Percentiles rank a stretch among this genome's conserved stretches.
phyloP scores from a whole-genome alignment of 2,888 invertebrate genomes.

The Sesia bembeciformis region DNA sequence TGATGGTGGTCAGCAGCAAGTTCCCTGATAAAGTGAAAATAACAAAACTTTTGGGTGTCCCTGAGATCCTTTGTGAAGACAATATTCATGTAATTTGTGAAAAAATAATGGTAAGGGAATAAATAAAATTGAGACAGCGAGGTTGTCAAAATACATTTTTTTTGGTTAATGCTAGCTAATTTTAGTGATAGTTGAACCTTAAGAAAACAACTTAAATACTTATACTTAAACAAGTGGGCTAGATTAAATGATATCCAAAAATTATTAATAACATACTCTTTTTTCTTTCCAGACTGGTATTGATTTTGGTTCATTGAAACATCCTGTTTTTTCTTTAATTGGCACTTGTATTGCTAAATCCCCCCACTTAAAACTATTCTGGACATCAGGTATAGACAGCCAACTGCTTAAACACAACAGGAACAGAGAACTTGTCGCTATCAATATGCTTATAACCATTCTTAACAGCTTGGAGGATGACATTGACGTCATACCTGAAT shows the following conservation, averaged over 20 bases:
- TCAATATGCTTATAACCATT: slow-evolving; percentile 75
- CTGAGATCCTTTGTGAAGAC: slow-evolving; percentile 73
- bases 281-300: slow-evolving; percentile 70
- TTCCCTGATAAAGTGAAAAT: slow-evolving; percentile 68
- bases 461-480: slow-evolving; percentile 64
- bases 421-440: slow-evolving; percentile 75
- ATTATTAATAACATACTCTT: neutral
- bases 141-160: too few species aligned
- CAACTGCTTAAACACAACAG: slow-evolving; percentile 60
- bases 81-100: slow-evolving; percentile 72
- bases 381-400: slow-evolving; percentile 66
- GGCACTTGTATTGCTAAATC: slow-evolving; percentile 68
- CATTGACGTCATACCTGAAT: slow-evolving; percentile 59
- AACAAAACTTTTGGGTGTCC: slow-evolving; percentile 69
- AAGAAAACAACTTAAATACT: too few species aligned
- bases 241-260: neutral
- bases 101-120: slow-evolving; percentile 75
- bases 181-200: too few species aligned
- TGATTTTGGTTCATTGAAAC: slow-evolving; percentile 70
- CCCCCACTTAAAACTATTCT: slow-evolving; percentile 69
- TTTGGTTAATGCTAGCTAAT: too few species aligned
- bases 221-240: neutral
- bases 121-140: too few species aligned
- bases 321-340: slow-evolving; percentile 79
- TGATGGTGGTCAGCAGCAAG: slow-evolving; percentile 59